Base-by-base conservation (phyloP, 2,797 vertebrate species). In the Zalophus californianus region DNA sequence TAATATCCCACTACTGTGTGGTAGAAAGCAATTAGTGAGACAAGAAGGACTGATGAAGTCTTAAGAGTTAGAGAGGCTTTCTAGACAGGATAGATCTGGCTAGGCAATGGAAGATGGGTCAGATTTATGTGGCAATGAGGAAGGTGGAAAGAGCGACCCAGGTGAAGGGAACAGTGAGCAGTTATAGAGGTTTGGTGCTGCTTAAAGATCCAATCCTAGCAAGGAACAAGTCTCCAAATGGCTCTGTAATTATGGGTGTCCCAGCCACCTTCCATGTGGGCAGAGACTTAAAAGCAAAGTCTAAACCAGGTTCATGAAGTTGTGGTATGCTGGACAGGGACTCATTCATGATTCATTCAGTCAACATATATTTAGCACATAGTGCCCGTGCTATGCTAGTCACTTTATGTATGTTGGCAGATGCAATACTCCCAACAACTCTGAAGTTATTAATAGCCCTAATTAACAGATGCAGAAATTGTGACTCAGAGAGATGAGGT, bases 361-460 rank as follows among this genome's bases (percentile, higher is more conserved):
- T 91, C 92, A 97, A 89, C 4, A 79, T 84, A 89, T 97, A 48
- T 91, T 86, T 96, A 91, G 68, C 66, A 92, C 73, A 27, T 21
- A 54, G 35, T 66, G 54, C 35, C 14, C 48, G 8, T 92, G 58
- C 75, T 97, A 32, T 92, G 94, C 80, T 23, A 32, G 75, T 83
- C 54, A 58, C 70, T 96, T 94, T 64, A 73, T 78, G 20, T 96
- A 85, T 97, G 89, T 77, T 93, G 94, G 66, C 72, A 94, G 90
- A 50, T 90, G 85, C 73, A 75, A 90, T 96, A 86, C 2, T 68
- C 68, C 73, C 56, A 96, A 66, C 70, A 90, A 93, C 84, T 64
- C 73, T 92, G 80, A 58, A 91, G 85, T 96, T 97, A 91, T 97
- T 98, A 75, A 64, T 95, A 97, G 48, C 64, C 27, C 44, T 82